phyloP scores from a whole-genome alignment of 2,888 invertebrate genomes.

The Adineta ricciae region DNA sequence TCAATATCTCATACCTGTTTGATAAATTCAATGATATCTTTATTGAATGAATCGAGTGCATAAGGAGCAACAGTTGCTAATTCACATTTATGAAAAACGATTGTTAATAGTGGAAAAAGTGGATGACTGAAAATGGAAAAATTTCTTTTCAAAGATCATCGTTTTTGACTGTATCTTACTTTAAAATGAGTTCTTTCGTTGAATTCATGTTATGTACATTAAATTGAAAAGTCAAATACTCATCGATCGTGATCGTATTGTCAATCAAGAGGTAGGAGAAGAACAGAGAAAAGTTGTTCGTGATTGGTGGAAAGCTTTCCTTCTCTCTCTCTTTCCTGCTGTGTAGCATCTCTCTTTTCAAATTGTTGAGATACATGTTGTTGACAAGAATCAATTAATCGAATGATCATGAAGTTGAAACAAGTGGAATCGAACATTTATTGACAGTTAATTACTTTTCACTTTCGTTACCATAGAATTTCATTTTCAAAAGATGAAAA shows the following conservation, averaged over 20 bases:
- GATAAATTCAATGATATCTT: conserved; percentile 98
- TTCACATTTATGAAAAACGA: conserved; percentile 99
- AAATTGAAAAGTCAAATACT: neutral
- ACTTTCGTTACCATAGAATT: neutral
- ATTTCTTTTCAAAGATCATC: neutral
- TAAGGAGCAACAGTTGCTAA: conserved; percentile 98
- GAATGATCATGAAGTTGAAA: neutral
- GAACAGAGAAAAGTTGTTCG: neutral
- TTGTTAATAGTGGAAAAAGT: conserved; percentile 90
- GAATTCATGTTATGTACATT: neutral
- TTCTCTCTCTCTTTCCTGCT: neutral
- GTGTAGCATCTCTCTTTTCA: neutral
- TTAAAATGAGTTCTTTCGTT: neutral
- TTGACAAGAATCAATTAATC: neutral
- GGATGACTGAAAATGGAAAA: conserved; percentile 74
- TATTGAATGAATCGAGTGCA: conserved; percentile 98
- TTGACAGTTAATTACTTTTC: neutral
- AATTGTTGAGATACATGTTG: neutral
- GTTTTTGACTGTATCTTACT: neutral
- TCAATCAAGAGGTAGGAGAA: neutral
- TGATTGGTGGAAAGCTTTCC: neutral
- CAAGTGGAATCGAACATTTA: neutral
- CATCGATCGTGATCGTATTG: neutral
- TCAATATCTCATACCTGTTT: conserved; percentile 70
- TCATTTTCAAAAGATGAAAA: neutral